Conservation (phyloP, 1,140 invertebrate species). For the Leptonema lineaticorne region DNA sequence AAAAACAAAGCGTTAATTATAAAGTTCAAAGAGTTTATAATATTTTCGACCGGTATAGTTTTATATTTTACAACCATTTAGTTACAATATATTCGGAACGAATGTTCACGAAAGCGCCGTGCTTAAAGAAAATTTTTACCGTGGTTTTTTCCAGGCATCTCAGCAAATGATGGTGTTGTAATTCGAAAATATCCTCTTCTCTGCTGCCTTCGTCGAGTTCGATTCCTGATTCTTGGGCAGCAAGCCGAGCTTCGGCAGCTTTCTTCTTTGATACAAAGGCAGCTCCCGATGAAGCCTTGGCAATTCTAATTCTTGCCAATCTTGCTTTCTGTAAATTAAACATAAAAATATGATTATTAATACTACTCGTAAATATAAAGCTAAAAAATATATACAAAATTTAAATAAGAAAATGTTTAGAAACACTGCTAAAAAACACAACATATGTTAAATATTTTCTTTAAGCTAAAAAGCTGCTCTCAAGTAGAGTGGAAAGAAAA, state of each 20-base stretch:
- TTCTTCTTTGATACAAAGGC: slow-evolving; percentile 99
- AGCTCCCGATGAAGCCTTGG: slow-evolving; percentile 98
- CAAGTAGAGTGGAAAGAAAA: background rate
- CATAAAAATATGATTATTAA: background rate
- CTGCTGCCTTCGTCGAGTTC: slow-evolving; percentile 84
- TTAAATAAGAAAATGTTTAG: background rate
- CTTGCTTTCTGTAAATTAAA: slow-evolving; percentile 90
- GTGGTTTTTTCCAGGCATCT: slow-evolving; percentile 98
- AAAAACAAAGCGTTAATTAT: no score
- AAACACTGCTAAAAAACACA: background rate
- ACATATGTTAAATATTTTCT: background rate
- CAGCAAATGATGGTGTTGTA: slow-evolving; percentile 98
- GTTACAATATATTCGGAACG: no score
- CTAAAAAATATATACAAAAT: background rate
- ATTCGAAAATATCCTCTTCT: slow-evolving; percentile 97
- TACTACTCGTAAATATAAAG: background rate
- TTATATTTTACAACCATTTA: no score
- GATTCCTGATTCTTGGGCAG: slow-evolving; percentile 87
- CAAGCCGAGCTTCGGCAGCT: slow-evolving; percentile 92
- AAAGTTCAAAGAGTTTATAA: no score
- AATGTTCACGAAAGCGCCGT: no score
- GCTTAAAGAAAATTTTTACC: no score
- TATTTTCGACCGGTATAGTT: no score
- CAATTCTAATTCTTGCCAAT: slow-evolving; percentile 94
- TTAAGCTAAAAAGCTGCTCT: background rate